Base-by-base conservation (phyloP, 1,140 invertebrate species). In the Drosophila miranda region DNA sequence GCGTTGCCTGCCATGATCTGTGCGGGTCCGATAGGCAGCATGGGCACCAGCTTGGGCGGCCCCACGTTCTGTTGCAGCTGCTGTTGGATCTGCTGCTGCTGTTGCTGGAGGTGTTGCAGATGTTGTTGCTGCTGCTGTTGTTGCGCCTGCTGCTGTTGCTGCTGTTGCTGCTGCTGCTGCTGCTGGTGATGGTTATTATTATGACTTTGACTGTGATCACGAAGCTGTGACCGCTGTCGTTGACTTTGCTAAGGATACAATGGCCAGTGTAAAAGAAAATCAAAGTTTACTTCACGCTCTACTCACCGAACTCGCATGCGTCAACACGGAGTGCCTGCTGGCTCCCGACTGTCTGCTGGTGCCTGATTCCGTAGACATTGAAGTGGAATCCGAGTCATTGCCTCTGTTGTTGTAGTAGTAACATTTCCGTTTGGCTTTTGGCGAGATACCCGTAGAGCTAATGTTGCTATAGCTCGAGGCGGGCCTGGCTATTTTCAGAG, bases 361-460 rank as follows among this genome's bases (percentile, higher is more conserved):
- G 1, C 93, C 93, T 0, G 95, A 95, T 7, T 95, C 94, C 1
- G 93, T 93, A 0, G 95, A 95, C 61, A 95, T 91, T 0, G 95
- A 95, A n/a, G 93, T 93, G 6, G 90, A 91, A 52, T 95, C 94
- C 1, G 94, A 95, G 53, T 92, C 93, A 16, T 91, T 90, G 2
- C 89, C 89, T 0, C 81, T 73, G 41, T 44, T 89, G 19, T 72
- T 70, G 50, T 87, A 66, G 46, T 78, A 78, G 51, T 84, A 83
- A 41, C 83, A 82, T 71, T 89, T 89, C 30, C 89, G 70, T 51
- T 90, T 91, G n/a, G 78, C 68, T 19, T 77, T 90, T 2, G 84
- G 89, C 4, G 90, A 89, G 43, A 88, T 78, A 14, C 84, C 89
- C 13, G 89, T 86, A 6, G 89, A 89, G 50, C 89, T 89, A 23